Base-by-base conservation (phyloP, 2,797 vertebrate genomes). In the Sebastes steindachneri region DNA sequence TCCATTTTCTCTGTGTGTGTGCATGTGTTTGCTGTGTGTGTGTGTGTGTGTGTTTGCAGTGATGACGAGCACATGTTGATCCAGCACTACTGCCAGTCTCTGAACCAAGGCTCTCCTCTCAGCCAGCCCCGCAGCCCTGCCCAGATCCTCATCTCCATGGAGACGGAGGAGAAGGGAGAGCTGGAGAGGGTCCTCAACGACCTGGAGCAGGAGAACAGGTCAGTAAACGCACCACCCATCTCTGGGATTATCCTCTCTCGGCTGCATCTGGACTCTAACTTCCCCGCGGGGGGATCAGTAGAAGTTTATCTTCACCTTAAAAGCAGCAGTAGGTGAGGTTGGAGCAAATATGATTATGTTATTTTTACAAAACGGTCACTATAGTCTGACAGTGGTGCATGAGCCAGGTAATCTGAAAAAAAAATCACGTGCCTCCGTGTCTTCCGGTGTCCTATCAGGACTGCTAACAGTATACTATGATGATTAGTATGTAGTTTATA, bases 41-140 rank as follows among this genome's bases (percentile, higher is more conserved):
- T 35, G 66, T 73, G 74, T 48, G 82, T 68, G 72, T 66, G 64
- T 60, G 69, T 80, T 95, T 95, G 81, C 96, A 99, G 99, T n/a
- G 99, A 99, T 95, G 99, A 99, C 92, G 98, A 99, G 90, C 99
- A 99, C 96, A 97, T 99, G 96, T 96, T 99, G 97, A 99, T 99
- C 96, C 99, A 99, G 96, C 99, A 99, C 96, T 99, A 99, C 98
- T 99, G 99, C 97, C 99, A 99, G 96, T 99, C 98, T 95, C 97
- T 99, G 95, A 99, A 98, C 96, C 98, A 99, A 94, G 97, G 98
- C 94, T 99, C 98, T 88, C 98, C 99, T 64, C 96, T 98, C 94
- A 99, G 98, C 95, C 98, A 99, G 93, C 99, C 99, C 60, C 97
- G 97, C 89, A 99, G 99, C 95, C 99, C 99, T 80, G 98, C 99